Conservation (phyloP, 2,113 vertebrate species). For the Perca flavescens region DNA sequence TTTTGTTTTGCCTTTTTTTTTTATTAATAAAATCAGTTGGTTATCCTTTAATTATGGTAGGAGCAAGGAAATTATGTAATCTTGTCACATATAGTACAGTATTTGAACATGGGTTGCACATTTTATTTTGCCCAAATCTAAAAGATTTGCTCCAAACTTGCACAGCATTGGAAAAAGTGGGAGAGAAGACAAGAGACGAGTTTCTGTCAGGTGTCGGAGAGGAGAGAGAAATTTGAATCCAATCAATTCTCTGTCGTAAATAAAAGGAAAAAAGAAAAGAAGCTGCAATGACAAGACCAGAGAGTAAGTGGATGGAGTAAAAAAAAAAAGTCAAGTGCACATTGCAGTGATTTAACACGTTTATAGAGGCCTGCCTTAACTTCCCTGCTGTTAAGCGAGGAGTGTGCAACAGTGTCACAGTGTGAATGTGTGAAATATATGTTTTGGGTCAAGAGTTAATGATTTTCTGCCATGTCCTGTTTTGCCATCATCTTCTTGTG, state of each 20-base stretch:
- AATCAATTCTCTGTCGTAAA: constrained; percentile 13
- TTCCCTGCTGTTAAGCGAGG: background rate
- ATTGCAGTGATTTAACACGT: constrained; percentile 14
- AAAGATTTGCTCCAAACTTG: background rate
- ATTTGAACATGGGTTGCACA: no score
- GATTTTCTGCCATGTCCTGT: constrained; percentile 44
- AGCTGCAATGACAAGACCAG: constrained; percentile 8
- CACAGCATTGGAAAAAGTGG: background rate
- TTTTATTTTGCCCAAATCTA: background rate
- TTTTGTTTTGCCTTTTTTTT: background rate
- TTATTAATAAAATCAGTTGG: background rate
- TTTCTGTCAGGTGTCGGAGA: background rate
- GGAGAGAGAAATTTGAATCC: constrained; percentile 7
- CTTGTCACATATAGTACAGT: background rate
- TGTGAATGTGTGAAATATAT: background rate
- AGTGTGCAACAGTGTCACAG: background rate
- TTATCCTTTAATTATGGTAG: background rate
- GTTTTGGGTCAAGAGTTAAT: constrained; percentile 26
- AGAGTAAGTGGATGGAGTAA: constrained; percentile 22
- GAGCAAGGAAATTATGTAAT: background rate
- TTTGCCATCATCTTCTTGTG: constrained; percentile 12
- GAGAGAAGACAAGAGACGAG: background rate
- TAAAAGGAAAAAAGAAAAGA: background rate
- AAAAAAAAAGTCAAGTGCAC: constrained; percentile 7
- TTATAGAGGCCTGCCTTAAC: background rate